These are phyloP conservation scores for Macrophya annulata DNA, from an alignment of 2,888 invertebrate genomes.

Conservation along the genomic window DNA sequence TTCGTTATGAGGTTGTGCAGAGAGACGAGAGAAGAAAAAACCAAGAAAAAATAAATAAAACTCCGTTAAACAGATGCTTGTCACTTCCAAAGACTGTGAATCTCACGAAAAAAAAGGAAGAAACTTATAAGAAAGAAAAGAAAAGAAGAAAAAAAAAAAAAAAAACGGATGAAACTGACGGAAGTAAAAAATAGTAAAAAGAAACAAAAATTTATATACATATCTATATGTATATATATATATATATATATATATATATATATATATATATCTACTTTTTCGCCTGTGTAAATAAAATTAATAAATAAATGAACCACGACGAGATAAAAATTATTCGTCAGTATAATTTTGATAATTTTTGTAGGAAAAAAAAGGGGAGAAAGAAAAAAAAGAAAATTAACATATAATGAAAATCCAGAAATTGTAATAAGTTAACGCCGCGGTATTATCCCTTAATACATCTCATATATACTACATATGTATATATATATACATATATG, in stretches of 20 bases:
- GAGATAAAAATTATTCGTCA: no score
- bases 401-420: no score
- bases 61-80: slow-evolving; percentile 21
- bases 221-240: no score
- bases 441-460: no score
- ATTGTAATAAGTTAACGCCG: no score
- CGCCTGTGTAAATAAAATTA: no score
- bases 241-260: neutral
- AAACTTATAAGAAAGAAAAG: neutral
- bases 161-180: neutral
- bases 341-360: no score
- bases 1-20: slow-evolving; percentile 5
- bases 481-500: neutral
- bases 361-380: no score
- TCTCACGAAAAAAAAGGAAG: neutral
- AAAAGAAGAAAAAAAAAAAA: neutral
- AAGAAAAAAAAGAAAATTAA: no score
- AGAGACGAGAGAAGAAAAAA: neutral
- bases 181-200: neutral
- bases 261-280: no score
- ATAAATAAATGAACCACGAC: no score
- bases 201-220: neutral
- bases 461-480: no score
- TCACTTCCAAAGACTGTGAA: neutral
- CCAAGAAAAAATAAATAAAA: neutral